Conservation (phyloP, 2,113 vertebrate species). For the Crotalus horridus region DNA sequence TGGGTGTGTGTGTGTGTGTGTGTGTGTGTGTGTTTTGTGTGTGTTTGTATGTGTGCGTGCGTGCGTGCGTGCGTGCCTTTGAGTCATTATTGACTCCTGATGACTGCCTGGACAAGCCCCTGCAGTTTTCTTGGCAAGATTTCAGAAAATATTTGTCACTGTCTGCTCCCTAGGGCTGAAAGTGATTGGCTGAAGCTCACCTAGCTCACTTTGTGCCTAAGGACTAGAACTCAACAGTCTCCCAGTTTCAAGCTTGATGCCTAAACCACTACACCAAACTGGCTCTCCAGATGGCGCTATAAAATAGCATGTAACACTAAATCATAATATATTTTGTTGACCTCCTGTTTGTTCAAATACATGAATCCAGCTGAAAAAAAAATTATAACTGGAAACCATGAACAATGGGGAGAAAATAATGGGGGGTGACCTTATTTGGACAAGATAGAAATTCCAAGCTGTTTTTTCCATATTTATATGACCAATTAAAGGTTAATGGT, state of each 20-base stretch:
- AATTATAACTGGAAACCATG: not conserved
- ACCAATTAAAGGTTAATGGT: not conserved
- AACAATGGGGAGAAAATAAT: not conserved
- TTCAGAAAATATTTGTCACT: not conserved
- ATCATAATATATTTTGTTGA: not conserved
- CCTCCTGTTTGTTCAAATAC: not conserved
- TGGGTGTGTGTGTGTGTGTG: not conserved
- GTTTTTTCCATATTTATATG: not conserved
- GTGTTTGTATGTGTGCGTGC: fast-evolving
- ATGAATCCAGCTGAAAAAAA: not conserved
- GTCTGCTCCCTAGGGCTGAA: not conserved
- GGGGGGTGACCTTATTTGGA: not conserved
- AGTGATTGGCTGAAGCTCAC: not conserved
- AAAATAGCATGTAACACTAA: not conserved
- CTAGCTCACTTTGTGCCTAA: not conserved
- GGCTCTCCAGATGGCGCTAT: not conserved
- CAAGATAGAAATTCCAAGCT: not conserved
- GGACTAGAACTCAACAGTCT: not conserved
- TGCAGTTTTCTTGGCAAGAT: not conserved
- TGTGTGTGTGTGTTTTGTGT: not conserved
- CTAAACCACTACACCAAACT: not conserved
- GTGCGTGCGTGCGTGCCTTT: fast-evolving
- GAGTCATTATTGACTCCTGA: not conserved
- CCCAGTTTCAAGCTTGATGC: not conserved
- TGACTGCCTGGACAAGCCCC: not conserved